phyloP scores from a whole-genome alignment of 2,888 invertebrate genomes.

The Nasonovia ribisnigri region DNA sequence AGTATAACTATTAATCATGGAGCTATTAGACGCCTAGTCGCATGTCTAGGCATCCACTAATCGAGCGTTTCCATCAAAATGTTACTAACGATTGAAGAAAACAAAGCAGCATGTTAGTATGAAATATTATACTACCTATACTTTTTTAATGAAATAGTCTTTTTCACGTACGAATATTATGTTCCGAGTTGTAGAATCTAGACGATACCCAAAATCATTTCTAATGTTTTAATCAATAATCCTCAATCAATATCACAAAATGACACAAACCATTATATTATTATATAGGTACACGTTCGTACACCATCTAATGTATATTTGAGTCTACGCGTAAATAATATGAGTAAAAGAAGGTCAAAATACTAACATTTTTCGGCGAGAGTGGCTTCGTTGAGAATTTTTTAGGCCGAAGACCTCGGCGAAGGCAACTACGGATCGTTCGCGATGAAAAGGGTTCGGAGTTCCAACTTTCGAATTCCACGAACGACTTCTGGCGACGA shows the following conservation, averaged over 20 bases:
- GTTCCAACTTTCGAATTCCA: neutral
- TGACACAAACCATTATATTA: neutral
- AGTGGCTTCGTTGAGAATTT: neutral
- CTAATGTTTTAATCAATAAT: neutral
- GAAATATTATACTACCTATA: neutral
- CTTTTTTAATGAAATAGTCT: neutral
- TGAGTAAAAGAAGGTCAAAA: neutral
- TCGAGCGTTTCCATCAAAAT: neutral
- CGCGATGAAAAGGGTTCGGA: neutral
- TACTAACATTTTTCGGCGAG: neutral
- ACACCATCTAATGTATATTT: neutral
- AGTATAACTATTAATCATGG: neutral
- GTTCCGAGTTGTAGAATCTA: neutral
- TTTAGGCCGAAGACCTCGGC: neutral
- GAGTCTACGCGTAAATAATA: neutral
- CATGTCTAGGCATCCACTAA: neutral
- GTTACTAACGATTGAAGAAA: neutral
- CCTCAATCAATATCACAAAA: neutral
- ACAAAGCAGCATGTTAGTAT: neutral
- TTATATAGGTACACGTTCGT: neutral
- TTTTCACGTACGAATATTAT: neutral
- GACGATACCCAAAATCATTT: neutral
- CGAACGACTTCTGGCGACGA: neutral
- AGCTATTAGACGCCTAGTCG: neutral
- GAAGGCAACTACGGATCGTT: neutral